Evolutionary conservation across 2,113 vertebrate species (phyloP).

Genomic region (Elanoides forficatus): DNA sequence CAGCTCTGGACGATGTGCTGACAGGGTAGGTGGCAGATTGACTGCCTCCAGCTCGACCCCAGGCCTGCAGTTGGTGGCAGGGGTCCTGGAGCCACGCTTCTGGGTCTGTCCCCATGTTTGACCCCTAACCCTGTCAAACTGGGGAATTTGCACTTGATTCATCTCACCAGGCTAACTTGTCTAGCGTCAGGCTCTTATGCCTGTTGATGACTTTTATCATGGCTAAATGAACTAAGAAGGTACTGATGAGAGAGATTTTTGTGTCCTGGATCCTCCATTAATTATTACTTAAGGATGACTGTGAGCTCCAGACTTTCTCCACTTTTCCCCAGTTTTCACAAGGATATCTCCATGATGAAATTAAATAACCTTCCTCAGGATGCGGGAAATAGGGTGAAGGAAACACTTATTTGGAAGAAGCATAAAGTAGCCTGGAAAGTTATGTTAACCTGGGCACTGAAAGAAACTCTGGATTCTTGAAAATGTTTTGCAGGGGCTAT

Average conservation of each 20-base stretch:
- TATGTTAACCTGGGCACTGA: not conserved
- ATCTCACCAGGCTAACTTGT: not conserved
- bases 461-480: constrained; percentile 45
- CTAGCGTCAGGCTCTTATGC: not conserved
- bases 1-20: not conserved
- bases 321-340: not conserved
- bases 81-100: not conserved
- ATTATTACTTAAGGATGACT: not conserved
- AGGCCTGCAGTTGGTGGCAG: not conserved
- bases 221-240: not conserved
- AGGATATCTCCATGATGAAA: not conserved
- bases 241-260: not conserved
- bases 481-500: constrained; percentile 31
- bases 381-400: not conserved
- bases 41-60: not conserved
- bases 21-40: not conserved
- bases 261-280: not conserved
- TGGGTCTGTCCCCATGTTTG: not conserved
- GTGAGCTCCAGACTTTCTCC: not conserved
- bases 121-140: not conserved
- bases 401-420: constrained; percentile 12
- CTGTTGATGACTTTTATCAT: not conserved
- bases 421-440: not conserved
- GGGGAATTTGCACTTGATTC: not conserved
- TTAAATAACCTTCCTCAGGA: not conserved